Evolutionary conservation across 2,797 vertebrate genomes (phyloP), one percentile per base, ranked within the genome.

Genomic region (Hafferia zeledoni): DNA sequence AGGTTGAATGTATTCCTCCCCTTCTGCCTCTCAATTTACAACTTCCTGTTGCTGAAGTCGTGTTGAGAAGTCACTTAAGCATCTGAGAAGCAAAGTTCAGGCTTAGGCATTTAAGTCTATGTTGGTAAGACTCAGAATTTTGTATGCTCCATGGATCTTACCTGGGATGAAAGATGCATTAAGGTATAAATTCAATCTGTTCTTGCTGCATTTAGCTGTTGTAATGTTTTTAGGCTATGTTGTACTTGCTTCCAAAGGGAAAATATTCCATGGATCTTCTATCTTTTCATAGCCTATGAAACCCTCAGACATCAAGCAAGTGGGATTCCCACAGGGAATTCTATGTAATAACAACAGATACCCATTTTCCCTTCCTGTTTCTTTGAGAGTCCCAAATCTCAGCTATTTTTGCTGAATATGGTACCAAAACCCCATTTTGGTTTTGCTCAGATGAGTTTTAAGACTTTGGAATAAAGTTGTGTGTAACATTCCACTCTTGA

Each of bases 241-340:
- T 57, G 17, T 37, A 25, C 31, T 53, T 23, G 28, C 39, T 87
- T 74, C 67, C 56, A 69, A 39, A 61, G 28, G 28, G 56, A 83
- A 63, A 17, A 10, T 17, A 5, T 78, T 53, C 14, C 7, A 10
- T 11, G 10, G 25, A 1, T 65, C 41, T n/a, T 76, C n/a, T n/a
- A 25, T 60, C 52, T 44, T 63, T 35, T 75, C 22, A 18, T 23
- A 61, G 65, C 27, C 33, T 13, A 7, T 23, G 35, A 56, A 46
- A 37, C 15, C 7, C 47, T 88, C 53, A 61, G 63, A 35, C 19
- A 55, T 37, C 53, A 67, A 39, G 63, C 5, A 63, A 35, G 4
- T 30, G 13, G 9, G 8, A 11, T 33, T 15, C 4, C 31, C 41
- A 16, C 0, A 0, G 19, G 13, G 25, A 61, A 50, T 8, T 15